A percentile compares a stretch with the other conserved stretches of the same genome.
phyloP scores from a whole-genome alignment of 2,888 invertebrate species.

The Dastarcus helophoroides region DNA sequence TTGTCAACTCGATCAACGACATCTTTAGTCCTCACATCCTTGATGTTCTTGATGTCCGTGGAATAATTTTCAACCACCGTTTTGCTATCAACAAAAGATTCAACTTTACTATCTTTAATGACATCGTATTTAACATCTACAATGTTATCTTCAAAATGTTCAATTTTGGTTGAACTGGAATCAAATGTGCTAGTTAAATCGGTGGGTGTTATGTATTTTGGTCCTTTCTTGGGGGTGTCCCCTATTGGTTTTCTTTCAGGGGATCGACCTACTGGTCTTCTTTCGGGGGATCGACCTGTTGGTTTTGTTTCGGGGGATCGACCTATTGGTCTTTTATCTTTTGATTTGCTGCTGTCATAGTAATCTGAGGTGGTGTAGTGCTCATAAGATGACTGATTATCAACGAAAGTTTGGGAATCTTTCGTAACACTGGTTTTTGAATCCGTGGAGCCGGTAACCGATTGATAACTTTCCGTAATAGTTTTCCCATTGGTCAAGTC shows the following conservation, averaged over 20 bases:
- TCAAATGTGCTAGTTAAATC: no score
- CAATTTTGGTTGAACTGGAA: no score
- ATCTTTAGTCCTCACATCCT: conserved; percentile 11
- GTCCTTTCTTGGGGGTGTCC: no score
- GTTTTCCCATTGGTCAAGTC: neutral
- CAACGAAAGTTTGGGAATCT: conserved; percentile 23
- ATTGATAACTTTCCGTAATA: conserved; percentile 6
- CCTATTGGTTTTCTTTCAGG: no score
- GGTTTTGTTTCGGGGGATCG: no score
- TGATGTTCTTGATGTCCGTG: conserved; percentile 14
- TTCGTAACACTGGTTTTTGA: conserved; percentile 23
- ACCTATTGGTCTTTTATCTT: no score
- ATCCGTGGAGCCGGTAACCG: conserved; percentile 21
- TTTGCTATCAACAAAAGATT: conserved; percentile 8
- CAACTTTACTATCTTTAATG: no score
- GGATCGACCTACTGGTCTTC: no score
- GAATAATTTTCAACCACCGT: conserved; percentile 3
- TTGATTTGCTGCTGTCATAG: conserved; percentile 18
- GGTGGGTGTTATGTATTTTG: no score
- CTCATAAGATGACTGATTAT: conserved; percentile 24
- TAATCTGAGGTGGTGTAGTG: conserved; percentile 21
- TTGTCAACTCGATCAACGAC: conserved; percentile 38
- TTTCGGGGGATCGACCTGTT: no score
- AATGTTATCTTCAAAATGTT: conserved; percentile 8
- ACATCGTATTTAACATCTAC: conserved; percentile 9